phyloP scores from a whole-genome alignment of 1,140 invertebrate species.

The Armadillidium nasatum region DNA sequence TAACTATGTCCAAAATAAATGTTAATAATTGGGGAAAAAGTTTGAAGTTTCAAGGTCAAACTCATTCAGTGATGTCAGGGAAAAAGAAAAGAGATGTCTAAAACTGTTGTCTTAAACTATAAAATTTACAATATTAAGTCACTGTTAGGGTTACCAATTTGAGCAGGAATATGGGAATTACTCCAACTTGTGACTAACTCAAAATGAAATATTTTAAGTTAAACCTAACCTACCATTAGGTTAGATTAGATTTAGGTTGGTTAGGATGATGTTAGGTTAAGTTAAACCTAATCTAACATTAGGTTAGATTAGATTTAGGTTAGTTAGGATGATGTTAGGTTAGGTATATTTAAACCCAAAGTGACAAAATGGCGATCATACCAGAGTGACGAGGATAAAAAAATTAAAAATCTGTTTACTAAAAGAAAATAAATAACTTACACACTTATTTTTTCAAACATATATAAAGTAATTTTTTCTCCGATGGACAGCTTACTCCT shows the following conservation, averaged over 20 bases:
- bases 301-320: not conserved
- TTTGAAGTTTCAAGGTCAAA: too few species aligned
- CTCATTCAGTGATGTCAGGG: not conserved
- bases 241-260: not conserved
- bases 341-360: not conserved
- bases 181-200: too few species aligned
- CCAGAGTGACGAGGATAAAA: not conserved
- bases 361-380: not conserved
- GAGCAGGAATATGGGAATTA: too few species aligned
- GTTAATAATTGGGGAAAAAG: too few species aligned
- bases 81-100: not conserved
- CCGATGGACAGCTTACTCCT: constrained; percentile 73
- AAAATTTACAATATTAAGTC: not conserved
- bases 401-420: not conserved
- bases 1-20: too few species aligned
- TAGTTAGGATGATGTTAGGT: not conserved
- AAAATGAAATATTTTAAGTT: too few species aligned
- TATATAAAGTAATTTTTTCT: constrained; percentile 71
- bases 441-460: constrained; percentile 62
- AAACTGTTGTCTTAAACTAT: not conserved
- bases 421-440: not conserved
- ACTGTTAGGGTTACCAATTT: too few species aligned
- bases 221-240: too few species aligned
- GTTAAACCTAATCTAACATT: not conserved
- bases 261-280: constrained; percentile 4